Percentiles rank a stretch among this genome's conserved stretches.
These are phyloP conservation scores for Lepus europaeus DNA, from an alignment of 2,113 vertebrate species.

Conservation along the genomic window DNA sequence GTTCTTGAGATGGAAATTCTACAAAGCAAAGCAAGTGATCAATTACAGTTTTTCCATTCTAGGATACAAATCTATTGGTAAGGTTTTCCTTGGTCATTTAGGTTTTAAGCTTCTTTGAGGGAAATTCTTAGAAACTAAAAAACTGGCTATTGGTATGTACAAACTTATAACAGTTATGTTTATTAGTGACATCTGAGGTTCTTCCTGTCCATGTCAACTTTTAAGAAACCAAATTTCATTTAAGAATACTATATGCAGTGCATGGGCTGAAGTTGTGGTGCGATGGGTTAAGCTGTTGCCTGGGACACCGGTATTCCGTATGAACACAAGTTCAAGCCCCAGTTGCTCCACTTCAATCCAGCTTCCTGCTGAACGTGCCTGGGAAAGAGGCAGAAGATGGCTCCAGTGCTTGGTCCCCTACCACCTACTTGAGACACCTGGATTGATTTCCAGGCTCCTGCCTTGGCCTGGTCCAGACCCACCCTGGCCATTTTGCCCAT, in stretches of 20 bases:
- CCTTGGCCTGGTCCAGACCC: no score
- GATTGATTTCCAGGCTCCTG: no score
- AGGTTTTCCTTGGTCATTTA: background rate
- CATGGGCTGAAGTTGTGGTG: no score
- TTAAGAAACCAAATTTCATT: constrained; percentile 6
- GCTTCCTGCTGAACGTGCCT: no score
- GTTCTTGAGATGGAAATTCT: constrained; percentile 25
- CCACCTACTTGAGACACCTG: no score
- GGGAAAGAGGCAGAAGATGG: no score
- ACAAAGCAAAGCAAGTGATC: background rate
- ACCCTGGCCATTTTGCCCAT: no score
- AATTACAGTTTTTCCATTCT: constrained; percentile 1
- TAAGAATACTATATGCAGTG: background rate
- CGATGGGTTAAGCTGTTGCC: no score
- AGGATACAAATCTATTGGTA: background rate
- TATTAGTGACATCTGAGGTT: background rate
- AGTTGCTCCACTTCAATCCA: no score
- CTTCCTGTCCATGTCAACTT: background rate
- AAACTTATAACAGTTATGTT: background rate
- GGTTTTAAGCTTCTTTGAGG: constrained; percentile 27
- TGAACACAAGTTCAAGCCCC: no score
- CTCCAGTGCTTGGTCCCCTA: no score
- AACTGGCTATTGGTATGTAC: background rate
- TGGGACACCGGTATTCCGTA: no score
- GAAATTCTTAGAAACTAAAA: constrained; percentile 44